Evolutionary conservation across 2,888 invertebrate genomes (phyloP).

Genomic region (Heliconius aoede): DNA sequence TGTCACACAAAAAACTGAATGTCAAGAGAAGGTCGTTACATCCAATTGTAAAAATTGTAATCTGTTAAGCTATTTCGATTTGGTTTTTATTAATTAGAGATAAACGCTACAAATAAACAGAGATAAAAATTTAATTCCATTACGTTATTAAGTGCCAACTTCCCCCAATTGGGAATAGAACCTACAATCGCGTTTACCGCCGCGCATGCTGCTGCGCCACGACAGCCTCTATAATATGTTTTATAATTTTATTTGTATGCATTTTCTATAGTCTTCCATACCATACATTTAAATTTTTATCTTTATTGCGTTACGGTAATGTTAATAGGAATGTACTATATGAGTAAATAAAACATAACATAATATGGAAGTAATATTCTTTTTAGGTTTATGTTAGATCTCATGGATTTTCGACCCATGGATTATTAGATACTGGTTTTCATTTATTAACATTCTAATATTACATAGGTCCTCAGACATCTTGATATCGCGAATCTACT

Average conservation of each 20-base stretch:
- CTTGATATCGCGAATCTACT: too few relatives aligned
- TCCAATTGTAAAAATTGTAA: too few relatives aligned
- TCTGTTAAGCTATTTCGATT: too few relatives aligned
- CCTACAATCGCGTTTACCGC: neutral
- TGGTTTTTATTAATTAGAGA: too few relatives aligned
- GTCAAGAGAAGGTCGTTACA: too few relatives aligned
- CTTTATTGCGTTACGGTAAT: conserved; percentile 1
- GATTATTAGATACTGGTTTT: neutral
- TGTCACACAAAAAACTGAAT: too few relatives aligned
- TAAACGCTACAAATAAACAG: too few relatives aligned
- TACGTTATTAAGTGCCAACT: too few relatives aligned
- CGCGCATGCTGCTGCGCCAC: too few relatives aligned
- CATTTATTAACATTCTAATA: too few relatives aligned
- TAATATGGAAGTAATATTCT: conserved; percentile 5
- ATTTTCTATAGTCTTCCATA: neutral
- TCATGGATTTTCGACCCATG: neutral
- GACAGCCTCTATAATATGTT: neutral
- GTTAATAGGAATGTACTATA: conserved; percentile 1
- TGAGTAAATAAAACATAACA: neutral
- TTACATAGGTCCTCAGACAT: too few relatives aligned
- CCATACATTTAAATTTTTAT: conserved; percentile 5
- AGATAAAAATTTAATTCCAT: too few relatives aligned
- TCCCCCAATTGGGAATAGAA: neutral
- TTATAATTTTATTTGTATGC: conserved; percentile 1
- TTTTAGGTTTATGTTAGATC: neutral